These are phyloP conservation scores for Patagioenas fasciata DNA, from an alignment of 2,113 vertebrate genomes.

Conservation along the genomic window DNA sequence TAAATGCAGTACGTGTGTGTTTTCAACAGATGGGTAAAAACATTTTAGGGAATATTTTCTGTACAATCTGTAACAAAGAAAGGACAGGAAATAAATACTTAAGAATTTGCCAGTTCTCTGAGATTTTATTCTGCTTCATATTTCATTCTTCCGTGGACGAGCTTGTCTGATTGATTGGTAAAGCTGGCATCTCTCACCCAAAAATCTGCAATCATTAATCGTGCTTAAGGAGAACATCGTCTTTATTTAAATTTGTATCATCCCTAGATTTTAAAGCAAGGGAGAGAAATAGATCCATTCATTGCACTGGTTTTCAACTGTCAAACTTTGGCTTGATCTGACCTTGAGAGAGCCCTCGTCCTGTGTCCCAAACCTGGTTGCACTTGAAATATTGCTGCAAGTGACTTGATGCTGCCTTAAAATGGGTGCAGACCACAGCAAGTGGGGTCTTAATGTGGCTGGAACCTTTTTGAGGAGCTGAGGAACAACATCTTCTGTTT, in stretches of 20 bases:
- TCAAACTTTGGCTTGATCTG: background rate
- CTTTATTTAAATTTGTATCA: background rate
- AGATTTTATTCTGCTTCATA: background rate
- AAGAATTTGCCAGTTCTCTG: background rate
- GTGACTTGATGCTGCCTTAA: background rate
- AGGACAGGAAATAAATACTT: background rate
- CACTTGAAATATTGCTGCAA: background rate
- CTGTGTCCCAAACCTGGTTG: background rate
- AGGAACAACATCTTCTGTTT: background rate
- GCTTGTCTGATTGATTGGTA: background rate
- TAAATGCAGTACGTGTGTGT: background rate
- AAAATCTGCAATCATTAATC: background rate
- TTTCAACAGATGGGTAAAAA: background rate
- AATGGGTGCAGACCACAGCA: background rate
- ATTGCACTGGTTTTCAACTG: background rate
- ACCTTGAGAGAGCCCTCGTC: background rate
- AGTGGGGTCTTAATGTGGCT: fast-evolving
- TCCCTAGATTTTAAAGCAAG: background rate
- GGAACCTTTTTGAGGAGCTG: background rate
- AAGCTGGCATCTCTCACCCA: background rate
- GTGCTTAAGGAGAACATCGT: background rate
- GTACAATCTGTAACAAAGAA: background rate
- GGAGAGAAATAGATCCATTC: background rate
- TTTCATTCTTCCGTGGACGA: background rate
- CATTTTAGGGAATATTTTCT: background rate